Base-by-base conservation (phyloP, 2,797 vertebrate genomes). In the Gephyroberyx darwinii region DNA sequence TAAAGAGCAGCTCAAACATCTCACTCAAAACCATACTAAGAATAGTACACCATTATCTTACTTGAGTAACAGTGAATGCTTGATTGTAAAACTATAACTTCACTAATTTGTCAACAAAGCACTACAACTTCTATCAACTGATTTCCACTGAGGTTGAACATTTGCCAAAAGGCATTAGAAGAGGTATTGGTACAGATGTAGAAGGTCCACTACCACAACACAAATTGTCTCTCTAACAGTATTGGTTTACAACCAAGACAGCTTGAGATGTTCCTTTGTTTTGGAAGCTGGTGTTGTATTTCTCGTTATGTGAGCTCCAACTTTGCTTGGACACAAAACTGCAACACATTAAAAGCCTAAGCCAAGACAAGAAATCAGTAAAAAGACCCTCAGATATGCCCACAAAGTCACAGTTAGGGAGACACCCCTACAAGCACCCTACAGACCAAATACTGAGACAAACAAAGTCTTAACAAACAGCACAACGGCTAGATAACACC, bases 401-500 rank as follows among this genome's bases (percentile, higher is more conserved):
- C 8, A 51, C 30, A 43, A 56, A n/a, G 16, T 43, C 22, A 43
- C 20, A 3, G 16, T 71, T 45, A 43, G 26, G 19, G n/a, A 50
- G 8, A 69, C n/a, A 41, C 19, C 33, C 13, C 56, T 5, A 0
- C 8, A 55, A 55, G 41, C 43, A 56, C 14, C 19, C 26, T 68
- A 69, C 41, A 81, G 74, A 81, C 60, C 52, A 65, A 86, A 71
- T 55, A 81, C 58, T 62, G 30, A 74, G 43, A 81, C 56, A 64
- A 70, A 33, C 33, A 61, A 60, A 59, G 83, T 50, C 45, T 70
- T 52, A 75, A 78, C 54, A 68, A 58, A 63, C 19, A 68, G 50
- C 53, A 20, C 62, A 13, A 65, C 41, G 76, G 55, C 8, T 62
- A 41, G 75, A 64, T 62, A 63, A 78, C 69, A 67, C 80, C 55